Evolutionary conservation across 2,888 invertebrate genomes (phyloP).

Genomic region (Arrhopalites spinosus): DNA sequence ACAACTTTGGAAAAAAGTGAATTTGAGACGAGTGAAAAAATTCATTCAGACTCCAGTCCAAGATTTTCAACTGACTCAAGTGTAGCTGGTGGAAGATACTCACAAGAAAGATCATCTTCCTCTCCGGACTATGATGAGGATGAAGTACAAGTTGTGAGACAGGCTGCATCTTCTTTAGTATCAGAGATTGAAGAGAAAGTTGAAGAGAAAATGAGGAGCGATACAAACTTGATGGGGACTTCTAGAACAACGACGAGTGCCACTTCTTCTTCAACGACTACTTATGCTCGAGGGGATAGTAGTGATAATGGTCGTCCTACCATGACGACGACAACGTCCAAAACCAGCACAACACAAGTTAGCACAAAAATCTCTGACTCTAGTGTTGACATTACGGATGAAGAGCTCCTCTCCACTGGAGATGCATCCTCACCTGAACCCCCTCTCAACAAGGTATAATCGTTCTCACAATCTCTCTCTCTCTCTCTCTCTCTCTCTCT

Average conservation of each 20-base stretch:
- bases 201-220: conserved; percentile 58
- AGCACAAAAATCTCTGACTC: conserved; percentile 53
- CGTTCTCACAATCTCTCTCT: too few species aligned
- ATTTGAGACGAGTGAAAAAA: conserved; percentile 51
- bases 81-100: background rate
- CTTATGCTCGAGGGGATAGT: background rate
- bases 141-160: conserved; percentile 16
- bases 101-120: background rate
- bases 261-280: background rate
- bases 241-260: background rate
- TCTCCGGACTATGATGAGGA: conserved; percentile 57
- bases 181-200: conserved; percentile 65
- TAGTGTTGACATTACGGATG: conserved; percentile 66
- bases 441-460: conserved; percentile 61
- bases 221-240: background rate
- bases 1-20: conserved; percentile 49
- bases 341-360: conserved; percentile 1
- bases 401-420: conserved; percentile 73
- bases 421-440: conserved; percentile 70
- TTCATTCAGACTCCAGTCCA: conserved; percentile 60
- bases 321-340: conserved; percentile 1
- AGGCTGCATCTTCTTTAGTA: conserved; percentile 57
- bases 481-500: background rate
- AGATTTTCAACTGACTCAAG: background rate
- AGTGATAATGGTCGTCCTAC: background rate